Percentiles rank a stretch among this genome's conserved stretches.
phyloP scores from a whole-genome alignment of 2,888 invertebrate genomes.

The Thymelicus lineola region DNA sequence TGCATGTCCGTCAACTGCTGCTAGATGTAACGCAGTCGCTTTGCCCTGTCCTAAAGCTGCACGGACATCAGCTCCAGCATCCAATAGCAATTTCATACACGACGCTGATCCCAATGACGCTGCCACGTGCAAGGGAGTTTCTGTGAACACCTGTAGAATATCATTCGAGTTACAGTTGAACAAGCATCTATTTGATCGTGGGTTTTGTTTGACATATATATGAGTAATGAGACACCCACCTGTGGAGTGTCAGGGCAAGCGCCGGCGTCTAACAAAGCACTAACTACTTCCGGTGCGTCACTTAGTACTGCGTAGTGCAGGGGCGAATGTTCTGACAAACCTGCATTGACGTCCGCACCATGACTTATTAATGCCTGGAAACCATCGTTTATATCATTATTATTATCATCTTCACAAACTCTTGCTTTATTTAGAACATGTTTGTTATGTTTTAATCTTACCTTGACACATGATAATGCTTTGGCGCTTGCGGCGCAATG shows the following conservation, averaged over 20 bases:
- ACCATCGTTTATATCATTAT: neutral
- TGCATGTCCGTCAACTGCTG: conserved; percentile 94
- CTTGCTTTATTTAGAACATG: neutral
- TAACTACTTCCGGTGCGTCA: conserved; percentile 90
- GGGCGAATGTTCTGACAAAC: conserved; percentile 88
- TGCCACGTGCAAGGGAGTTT: conserved; percentile 93
- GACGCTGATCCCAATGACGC: conserved; percentile 89
- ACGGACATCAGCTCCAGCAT: conserved; percentile 91
- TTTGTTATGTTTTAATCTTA: conserved; percentile 51
- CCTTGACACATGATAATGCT: conserved; percentile 85
- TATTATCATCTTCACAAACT: neutral
- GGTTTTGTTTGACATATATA: conserved; percentile 36
- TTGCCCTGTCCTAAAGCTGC: conserved; percentile 89
- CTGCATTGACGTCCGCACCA: conserved; percentile 93
- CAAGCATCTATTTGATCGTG: conserved; percentile 22
- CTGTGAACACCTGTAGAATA: conserved; percentile 88
- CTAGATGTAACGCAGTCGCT: conserved; percentile 93
- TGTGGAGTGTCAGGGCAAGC: conserved; percentile 94
- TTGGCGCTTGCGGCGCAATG: conserved; percentile 91
- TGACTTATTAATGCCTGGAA: conserved; percentile 86
- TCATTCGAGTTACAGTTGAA: conserved; percentile 9
- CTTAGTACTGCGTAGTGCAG: conserved; percentile 94
- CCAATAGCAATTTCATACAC: conserved; percentile 90
- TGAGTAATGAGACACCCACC: conserved; percentile 69
- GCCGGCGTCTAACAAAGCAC: conserved; percentile 89